These are phyloP conservation scores for Nycteola revayana DNA, from an alignment of 2,888 invertebrate species.

Conservation along the genomic window DNA sequence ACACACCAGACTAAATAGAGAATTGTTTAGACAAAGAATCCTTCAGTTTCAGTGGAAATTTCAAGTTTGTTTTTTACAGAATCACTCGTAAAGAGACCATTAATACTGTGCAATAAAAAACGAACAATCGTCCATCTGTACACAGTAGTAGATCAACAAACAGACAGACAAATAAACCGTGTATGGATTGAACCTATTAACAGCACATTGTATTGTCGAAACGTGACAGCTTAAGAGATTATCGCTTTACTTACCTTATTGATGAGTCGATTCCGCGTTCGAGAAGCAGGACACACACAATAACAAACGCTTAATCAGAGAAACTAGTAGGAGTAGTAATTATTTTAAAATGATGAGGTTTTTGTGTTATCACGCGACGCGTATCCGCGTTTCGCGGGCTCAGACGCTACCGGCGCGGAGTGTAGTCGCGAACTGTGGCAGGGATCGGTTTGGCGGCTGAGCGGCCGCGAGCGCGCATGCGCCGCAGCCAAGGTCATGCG, in stretches of 20 bases:
- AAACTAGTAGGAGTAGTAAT: slow-evolving; percentile 16
- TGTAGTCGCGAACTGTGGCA: slow-evolving; percentile 57
- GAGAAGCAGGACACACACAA: slow-evolving; percentile 14
- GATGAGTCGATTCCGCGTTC: slow-evolving; percentile 23
- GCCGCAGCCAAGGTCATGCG: slow-evolving; percentile 64
- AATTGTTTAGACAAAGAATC: slow-evolving; percentile 52
- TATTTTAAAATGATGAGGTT: slow-evolving; percentile 24
- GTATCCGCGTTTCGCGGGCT: slow-evolving; percentile 17
- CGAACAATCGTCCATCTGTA: slow-evolving; percentile 42
- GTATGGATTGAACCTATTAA: slow-evolving; percentile 57
- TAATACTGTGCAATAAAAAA: slow-evolving; percentile 49
- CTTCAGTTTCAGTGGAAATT: slow-evolving; percentile 43
- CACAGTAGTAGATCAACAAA: slow-evolving; percentile 38
- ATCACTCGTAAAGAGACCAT: slow-evolving; percentile 41
- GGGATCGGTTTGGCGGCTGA: slow-evolving; percentile 35
- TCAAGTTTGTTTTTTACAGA: slow-evolving; percentile 40
- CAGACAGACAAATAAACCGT: slow-evolving; percentile 57
- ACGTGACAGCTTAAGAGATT: slow-evolving; percentile 62
- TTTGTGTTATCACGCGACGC: slow-evolving; percentile 36
- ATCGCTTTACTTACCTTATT: slow-evolving; percentile 53
- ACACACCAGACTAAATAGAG: slow-evolving; percentile 38
- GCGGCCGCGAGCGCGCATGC: slow-evolving; percentile 56
- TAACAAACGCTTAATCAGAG: slow-evolving; percentile 17
- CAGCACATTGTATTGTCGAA: slow-evolving; percentile 63
- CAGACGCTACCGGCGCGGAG: slow-evolving; percentile 45